Conservation (phyloP, 2,888 invertebrate genomes). For the Platynereis dumerilii region DNA sequence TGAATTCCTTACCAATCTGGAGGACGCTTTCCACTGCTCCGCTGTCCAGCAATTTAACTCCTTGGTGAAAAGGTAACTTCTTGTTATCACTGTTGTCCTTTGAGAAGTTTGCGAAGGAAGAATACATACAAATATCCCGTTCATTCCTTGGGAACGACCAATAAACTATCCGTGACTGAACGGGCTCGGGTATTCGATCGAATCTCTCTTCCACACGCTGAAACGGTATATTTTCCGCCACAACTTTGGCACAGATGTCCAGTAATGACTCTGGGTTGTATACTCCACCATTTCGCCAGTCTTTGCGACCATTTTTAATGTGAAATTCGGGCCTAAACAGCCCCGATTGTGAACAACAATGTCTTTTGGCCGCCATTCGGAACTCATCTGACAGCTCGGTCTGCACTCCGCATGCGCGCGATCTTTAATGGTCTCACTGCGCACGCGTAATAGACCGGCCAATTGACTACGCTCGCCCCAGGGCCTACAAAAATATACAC, state of each 20-base stretch:
- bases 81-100: conserved; percentile 72
- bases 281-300: conserved; percentile 14
- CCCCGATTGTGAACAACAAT: conserved; percentile 28
- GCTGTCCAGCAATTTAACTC: conserved; percentile 81
- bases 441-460: conserved; percentile 28
- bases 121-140: conserved; percentile 88
- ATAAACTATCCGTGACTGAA: conserved; percentile 84
- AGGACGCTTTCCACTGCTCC: conserved; percentile 84
- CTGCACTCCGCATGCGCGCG: conserved; percentile 30
- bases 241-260: conserved; percentile 83
- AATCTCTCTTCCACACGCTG: conserved; percentile 86
- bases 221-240: conserved; percentile 84
- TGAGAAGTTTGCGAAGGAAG: conserved; percentile 72
- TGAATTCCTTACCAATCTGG: conserved; percentile 80
- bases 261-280: conserved; percentile 74
- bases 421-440: conserved; percentile 31
- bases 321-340: conserved; percentile 31
- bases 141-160: conserved; percentile 90
- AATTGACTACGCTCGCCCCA: conserved; percentile 11
- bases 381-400: conserved; percentile 22
- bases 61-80: conserved; percentile 85
- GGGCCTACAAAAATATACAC: conserved; percentile 9
- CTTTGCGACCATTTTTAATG: conserved; percentile 21
- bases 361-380: conserved; percentile 38
- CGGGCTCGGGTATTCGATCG: conserved; percentile 86